Conservation (phyloP, 2,888 invertebrate species). For the Strigamia maritima region DNA sequence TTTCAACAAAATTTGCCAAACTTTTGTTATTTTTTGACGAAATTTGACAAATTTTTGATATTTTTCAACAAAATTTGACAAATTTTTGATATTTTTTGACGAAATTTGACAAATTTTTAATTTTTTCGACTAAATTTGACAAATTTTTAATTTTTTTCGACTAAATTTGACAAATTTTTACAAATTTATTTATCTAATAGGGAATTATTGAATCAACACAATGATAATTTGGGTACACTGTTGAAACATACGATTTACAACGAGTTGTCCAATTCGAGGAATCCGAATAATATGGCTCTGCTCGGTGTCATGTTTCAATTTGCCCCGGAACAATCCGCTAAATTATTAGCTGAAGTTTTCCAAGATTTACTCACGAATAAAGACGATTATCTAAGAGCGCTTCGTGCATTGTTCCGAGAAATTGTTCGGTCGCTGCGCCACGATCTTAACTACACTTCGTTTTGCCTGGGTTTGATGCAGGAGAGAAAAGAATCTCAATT, state of each 20-base stretch:
- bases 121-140: neutral
- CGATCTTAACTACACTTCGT: slow-evolving; percentile 73
- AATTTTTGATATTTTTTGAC: neutral
- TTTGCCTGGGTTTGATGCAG: slow-evolving; percentile 73
- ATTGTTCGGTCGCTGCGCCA: slow-evolving; percentile 77
- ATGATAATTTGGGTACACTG: slow-evolving; percentile 77
- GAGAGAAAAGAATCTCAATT: slow-evolving; percentile 51
- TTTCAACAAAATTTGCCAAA: too few species aligned
- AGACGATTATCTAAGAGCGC: slow-evolving; percentile 84
- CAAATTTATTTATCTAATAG: slow-evolving; percentile 56
- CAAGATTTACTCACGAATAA: slow-evolving; percentile 79
- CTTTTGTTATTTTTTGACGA: too few species aligned
- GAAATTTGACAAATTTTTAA: slow-evolving; percentile 8
- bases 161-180: neutral
- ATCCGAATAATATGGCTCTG: slow-evolving; percentile 92
- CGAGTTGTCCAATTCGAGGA: slow-evolving; percentile 80
- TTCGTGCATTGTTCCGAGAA: slow-evolving; percentile 82
- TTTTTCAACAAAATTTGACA: neutral
- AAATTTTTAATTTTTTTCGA: neutral
- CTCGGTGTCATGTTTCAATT: slow-evolving; percentile 83
- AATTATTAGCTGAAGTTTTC: slow-evolving; percentile 54
- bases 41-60: too few species aligned
- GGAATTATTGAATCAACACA: slow-evolving; percentile 80
- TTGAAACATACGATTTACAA: slow-evolving; percentile 91
- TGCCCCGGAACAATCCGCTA: slow-evolving; percentile 75